A percentile compares a stretch with the other conserved stretches of the same genome.
phyloP scores from a whole-genome alignment of 2,888 invertebrate genomes.

The Athetis lepigone region DNA sequence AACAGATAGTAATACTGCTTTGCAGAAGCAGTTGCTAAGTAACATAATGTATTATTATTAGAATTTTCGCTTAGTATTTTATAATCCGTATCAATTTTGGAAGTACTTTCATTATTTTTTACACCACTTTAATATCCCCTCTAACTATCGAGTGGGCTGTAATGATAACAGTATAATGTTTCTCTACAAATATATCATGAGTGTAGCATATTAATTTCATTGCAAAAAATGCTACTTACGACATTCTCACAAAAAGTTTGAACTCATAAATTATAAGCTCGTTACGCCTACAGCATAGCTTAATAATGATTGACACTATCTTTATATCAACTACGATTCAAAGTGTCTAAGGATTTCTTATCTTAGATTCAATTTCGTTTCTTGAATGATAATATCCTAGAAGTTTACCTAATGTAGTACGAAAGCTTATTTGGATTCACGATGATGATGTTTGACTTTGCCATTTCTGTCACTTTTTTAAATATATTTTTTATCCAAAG shows the following conservation, averaged over 20 bases:
- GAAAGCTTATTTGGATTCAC: not conserved
- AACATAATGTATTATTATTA: too few species aligned
- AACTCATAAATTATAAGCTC: slow-evolving; percentile 20
- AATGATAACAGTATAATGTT: not conserved
- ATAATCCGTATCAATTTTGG: not conserved
- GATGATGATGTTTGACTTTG: not conserved
- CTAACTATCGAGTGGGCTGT: not conserved
- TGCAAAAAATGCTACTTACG: not conserved
- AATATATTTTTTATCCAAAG: too few species aligned
- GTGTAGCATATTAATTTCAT: not conserved
- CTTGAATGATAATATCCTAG: not conserved
- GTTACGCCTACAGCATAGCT: slow-evolving; percentile 10
- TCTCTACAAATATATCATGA: not conserved
- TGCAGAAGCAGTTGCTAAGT: too few species aligned
- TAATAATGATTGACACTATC: slow-evolving; percentile 32
- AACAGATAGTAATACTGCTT: too few species aligned
- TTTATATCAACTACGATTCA: not conserved
- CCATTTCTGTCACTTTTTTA: too few species aligned
- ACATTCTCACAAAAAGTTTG: slow-evolving; percentile 10
- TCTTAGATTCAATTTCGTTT: slow-evolving; percentile 8
- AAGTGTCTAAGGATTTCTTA: not conserved
- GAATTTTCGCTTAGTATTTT: not conserved
- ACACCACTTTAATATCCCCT: not conserved
- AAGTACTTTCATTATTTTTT: not conserved
- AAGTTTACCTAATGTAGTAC: not conserved